These are phyloP conservation scores for Tarsius wallacei DNA, from an alignment of 2,797 vertebrate species.

Conservation along the genomic window DNA sequence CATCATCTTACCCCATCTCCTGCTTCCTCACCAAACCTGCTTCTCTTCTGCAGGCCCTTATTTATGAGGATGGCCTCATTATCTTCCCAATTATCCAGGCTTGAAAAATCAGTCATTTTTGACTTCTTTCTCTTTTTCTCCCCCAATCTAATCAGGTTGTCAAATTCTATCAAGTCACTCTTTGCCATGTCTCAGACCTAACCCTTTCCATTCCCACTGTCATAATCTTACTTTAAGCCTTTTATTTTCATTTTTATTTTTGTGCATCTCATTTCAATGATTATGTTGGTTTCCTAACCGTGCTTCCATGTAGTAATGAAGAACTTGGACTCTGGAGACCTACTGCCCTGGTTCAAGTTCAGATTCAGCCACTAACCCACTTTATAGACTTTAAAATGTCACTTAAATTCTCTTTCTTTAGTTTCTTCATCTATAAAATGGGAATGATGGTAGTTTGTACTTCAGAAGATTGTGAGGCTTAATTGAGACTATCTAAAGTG, in stretches of 20 bases:
- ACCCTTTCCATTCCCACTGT: not conserved
- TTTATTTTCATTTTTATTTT: not conserved
- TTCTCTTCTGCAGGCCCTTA: constrained; percentile 67
- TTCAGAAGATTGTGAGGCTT: not conserved
- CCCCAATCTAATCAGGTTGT: constrained; percentile 56
- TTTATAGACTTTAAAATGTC: not conserved
- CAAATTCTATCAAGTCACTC: constrained; percentile 64
- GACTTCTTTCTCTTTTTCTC: constrained; percentile 9
- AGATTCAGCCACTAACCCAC: not conserved
- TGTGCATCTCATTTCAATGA: not conserved
- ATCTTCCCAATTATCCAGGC: constrained; percentile 68
- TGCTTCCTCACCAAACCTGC: constrained; percentile 20
- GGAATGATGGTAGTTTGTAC: not conserved
- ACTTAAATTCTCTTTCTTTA: not conserved
- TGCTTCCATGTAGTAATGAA: not conserved
- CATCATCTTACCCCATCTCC: not conserved
- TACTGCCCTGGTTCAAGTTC: not conserved
- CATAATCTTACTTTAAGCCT: not conserved
- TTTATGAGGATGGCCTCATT: constrained; percentile 75
- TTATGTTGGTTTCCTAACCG: not conserved
- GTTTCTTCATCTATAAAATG: constrained; percentile 15
- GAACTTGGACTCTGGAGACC: not conserved
- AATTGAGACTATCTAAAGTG: not conserved
- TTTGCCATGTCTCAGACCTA: constrained; percentile 56
- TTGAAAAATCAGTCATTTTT: constrained; percentile 74